Conservation (phyloP, 2,888 invertebrate genomes). For the Dorcus parallelipipedus region DNA sequence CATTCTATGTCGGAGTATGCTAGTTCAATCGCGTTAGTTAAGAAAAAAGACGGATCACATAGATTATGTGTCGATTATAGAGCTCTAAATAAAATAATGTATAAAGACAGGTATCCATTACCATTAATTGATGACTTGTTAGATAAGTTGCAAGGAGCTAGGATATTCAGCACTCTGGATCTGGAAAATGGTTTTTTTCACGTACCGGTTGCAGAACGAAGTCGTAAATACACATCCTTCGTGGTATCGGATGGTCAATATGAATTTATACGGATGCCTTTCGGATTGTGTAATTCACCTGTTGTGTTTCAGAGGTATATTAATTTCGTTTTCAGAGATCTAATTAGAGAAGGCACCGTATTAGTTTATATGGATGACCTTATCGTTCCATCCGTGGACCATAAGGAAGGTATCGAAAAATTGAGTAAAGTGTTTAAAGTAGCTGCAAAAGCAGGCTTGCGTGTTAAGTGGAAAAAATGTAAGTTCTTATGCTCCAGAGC, state of each 20-base stretch:
- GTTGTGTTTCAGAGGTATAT: slow-evolving; percentile 29
- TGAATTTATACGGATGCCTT: slow-evolving; percentile 43
- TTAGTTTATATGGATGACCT: slow-evolving; percentile 18
- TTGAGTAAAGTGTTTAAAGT: slow-evolving; percentile 27
- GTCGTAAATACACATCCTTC: slow-evolving; percentile 40
- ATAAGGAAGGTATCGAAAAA: slow-evolving; percentile 26
- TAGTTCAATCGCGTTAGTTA: slow-evolving; percentile 33
- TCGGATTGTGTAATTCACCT: slow-evolving; percentile 43
- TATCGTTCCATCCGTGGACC: slow-evolving; percentile 20
- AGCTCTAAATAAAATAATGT: slow-evolving; percentile 36
- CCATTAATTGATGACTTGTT: slow-evolving; percentile 41
- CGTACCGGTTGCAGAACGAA: slow-evolving; percentile 32
- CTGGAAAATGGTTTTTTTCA: slow-evolving; percentile 41
- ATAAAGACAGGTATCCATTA: slow-evolving; percentile 34
- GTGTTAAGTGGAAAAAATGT: slow-evolving; percentile 40
- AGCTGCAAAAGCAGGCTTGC: slow-evolving; percentile 25
- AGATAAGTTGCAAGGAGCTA: slow-evolving; percentile 32
- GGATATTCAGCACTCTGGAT: slow-evolving; percentile 34
- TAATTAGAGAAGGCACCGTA: slow-evolving; percentile 17
- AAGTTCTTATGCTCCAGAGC: slow-evolving; percentile 25
- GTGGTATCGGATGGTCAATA: slow-evolving; percentile 40
- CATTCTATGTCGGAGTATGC: slow-evolving; percentile 37
- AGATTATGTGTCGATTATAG: slow-evolving; percentile 43
- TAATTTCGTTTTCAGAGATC: slow-evolving; percentile 25
- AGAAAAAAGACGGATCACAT: slow-evolving; percentile 29